Base-by-base conservation (phyloP, 1,140 invertebrate species). In the Cyclina sinensis region DNA sequence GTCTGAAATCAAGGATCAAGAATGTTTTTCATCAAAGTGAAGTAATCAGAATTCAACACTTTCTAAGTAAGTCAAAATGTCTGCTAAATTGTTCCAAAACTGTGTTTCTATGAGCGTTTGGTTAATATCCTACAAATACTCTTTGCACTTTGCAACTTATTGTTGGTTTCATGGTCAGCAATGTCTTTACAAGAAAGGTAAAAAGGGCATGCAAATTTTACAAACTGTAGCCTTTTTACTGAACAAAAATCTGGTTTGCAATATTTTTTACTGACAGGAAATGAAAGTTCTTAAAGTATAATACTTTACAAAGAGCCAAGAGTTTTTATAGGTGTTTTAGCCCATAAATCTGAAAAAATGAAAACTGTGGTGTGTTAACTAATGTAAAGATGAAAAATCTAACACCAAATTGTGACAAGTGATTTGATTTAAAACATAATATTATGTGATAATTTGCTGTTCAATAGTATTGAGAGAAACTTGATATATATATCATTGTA, bases 71-170 rank as follows among this genome's bases (percentile, higher is more conserved):
- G 14, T 7, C 43, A 43, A 4, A 43, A 76, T 76, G 73, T 46
- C 73, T 76, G 73, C 73, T 76, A 76, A 46, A 76, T 27, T 76
- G 39, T 76, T 43, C 39, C 24, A 24, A 51, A 39, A 51, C 12
- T 76, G 73, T 76, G 73, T 76, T 46, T 76, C 73, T 24, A 76
- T 2, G 18, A 39, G 39, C 1, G 2, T 51, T 30, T 51, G 59
- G 5, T 65, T 65, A 18, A 43, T 43, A 43, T 7, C 27, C 59
- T 65, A 65, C 59, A 65, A 65, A 1, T 1, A 65, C 27, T 65
- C 59, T 65, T 30, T 65, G 59, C 59, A 30, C 3, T 7, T 30
- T 30, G 59, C 59, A 65, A n/a, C n/a, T n/a, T n/a, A n/a, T n/a
- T n/a, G n/a, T n/a, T n/a, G n/a, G n/a, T n/a, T n/a, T n/a, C n/a